Base-by-base conservation (phyloP, 2,888 invertebrate genomes). In the Lasioglossum marginatum region DNA sequence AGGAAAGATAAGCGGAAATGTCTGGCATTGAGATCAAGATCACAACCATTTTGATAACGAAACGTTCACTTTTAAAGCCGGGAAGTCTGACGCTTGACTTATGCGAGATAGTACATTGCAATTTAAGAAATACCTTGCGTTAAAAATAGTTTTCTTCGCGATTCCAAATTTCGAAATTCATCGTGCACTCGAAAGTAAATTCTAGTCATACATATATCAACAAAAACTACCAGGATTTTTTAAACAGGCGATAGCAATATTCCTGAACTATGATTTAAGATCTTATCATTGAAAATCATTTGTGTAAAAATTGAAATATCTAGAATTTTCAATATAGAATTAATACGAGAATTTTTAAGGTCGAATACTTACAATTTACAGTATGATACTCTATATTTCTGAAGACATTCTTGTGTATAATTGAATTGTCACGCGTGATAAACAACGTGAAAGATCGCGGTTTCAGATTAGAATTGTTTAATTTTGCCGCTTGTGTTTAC, bases 1-100 rank as follows among this genome's bases (percentile, higher is more conserved):
- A 73, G 31, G 43, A 68, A 34, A 63, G 70, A 82, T 82, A 82
- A 83, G 57, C 45, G 16, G 23, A 57, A 76, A 43, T 14, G 40
- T 4, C 14, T 57, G 52, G 5, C 37, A 34, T 43, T 57, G 31
- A 19, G 16, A n/a, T 37, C 31, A 31, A 77, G 37, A 74, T 77
- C 37, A 70, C 45, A 23, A 63, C 0, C n/a, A 23, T 27, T 31
- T n/a, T 4, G 77, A 73, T 72, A 73, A 66, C 16, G 12, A 27
- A 4, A 37, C 6, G 6, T 40, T 63, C 23, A 48, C 31, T 63
- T 63, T 60, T 23, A 66, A 37, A 34, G 19, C 4, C 34, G 31
- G 6, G 31, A 31, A 34, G 60, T 43, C 27, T 23, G 27, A 23
- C 12, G 34, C 23, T 66, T 66, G 66, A 66, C 19, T 34, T 34